Base-by-base conservation (phyloP, 2,113 vertebrate species). In the Leucoraja erinaceus region DNA sequence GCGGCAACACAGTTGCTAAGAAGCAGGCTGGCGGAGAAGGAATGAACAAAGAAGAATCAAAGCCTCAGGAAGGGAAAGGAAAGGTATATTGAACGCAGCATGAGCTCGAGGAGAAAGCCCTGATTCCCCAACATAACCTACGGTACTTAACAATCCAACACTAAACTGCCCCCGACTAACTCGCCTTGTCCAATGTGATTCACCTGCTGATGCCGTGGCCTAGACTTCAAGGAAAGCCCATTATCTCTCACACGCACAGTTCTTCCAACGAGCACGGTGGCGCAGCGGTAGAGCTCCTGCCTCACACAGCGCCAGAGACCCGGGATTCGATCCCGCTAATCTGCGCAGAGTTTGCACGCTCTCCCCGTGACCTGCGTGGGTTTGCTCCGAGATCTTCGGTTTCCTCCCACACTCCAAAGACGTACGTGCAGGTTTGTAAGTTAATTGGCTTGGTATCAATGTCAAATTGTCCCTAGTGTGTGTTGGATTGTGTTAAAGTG, bases 1-100 rank as follows among this genome's bases (percentile, higher is more conserved):
- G n/a, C 92, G 96, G 96, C 95, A 95, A 72, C 96, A 95, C 0
- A 96, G 97, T 93, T 96, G 96, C 28, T 33, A 28, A 0, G 94
- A 77, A 11, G 94, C 96, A 0, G 96, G 18, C 16, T 77, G 75
- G 33, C n/a, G 10, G 94, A 93, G 22, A 93, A 96, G 25, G 92
- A 93, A 31, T 94, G 95, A 88, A 94, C 93, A 88, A 91, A 94
- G 90, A 95, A 93, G 0, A 95, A 95, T 22, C 54, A 86, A n/a
- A 56, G 28, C 47, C 54, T 1, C 47, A 25, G 75, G 28, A 59
- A 61, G 83, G 83, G 47, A 86, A 59, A 86, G 83, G 83, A 86
- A 86, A 86, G 83, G 83, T 86, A 86, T 31, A 77, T 77, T n/a
- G 75, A 77, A 77, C 33, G 10, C 11, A 47, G 38, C 16, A 33